These are phyloP conservation scores for Eretmochelys imbricata DNA, from an alignment of 2,113 vertebrate genomes.

Conservation along the genomic window DNA sequence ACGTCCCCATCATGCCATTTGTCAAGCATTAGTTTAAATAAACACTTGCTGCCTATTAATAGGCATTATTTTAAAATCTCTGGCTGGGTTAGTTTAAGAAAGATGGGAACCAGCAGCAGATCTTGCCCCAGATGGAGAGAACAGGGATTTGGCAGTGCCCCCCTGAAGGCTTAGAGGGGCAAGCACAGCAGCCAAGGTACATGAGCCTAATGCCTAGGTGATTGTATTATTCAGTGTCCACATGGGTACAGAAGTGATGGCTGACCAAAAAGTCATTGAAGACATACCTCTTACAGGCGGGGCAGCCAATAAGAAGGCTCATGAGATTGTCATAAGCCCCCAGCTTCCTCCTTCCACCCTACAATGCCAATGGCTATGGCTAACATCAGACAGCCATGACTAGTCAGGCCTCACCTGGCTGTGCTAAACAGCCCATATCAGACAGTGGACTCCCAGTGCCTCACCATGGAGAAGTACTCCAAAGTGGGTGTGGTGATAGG, in stretches of 20 bases:
- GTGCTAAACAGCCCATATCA: too few relatives aligned
- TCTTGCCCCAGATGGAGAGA: neutral
- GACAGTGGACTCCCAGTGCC: too few relatives aligned
- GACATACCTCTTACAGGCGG: neutral
- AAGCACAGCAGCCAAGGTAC: too few relatives aligned
- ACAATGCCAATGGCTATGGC: neutral
- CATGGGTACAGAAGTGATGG: neutral
- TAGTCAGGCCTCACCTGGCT: neutral
- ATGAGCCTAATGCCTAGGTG: neutral
- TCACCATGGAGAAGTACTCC: too few relatives aligned
- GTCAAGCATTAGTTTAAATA: constrained; percentile 48
- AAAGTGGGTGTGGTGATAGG: too few relatives aligned
- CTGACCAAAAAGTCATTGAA: neutral
- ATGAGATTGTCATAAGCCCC: neutral
- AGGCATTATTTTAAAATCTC: neutral
- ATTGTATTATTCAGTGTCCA: neutral
- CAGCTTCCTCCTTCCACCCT: neutral
- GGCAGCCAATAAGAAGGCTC: neutral
- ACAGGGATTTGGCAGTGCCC: neutral
- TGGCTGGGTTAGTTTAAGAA: neutral
- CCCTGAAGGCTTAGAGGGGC: neutral
- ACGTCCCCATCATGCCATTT: constrained; percentile 19
- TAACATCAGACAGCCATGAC: fast-evolving
- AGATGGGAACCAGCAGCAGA: too few relatives aligned
- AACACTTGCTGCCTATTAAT: neutral